Conservation (phyloP, 2,113 vertebrate genomes). For the Rhynchopsitta pachyrhyncha region DNA sequence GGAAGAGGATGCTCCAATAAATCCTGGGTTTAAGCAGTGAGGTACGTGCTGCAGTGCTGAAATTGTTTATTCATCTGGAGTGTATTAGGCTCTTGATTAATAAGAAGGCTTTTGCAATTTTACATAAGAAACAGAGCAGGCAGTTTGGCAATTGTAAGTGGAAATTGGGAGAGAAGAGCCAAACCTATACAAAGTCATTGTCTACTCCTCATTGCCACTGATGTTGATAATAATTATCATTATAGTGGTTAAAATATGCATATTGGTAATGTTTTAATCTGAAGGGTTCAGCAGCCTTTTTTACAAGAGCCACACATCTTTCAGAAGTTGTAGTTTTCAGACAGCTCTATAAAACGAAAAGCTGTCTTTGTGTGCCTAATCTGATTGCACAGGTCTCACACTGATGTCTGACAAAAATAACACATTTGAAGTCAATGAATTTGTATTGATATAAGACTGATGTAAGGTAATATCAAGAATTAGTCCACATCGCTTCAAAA, state of each 20-base stretch:
- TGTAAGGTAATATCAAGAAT: neutral
- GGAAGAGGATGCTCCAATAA: constrained; percentile 73
- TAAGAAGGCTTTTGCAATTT: constrained; percentile 88
- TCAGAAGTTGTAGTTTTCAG: neutral
- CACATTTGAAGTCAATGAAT: accelerated
- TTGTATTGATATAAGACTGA: neutral
- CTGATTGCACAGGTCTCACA: neutral
- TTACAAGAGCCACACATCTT: neutral
- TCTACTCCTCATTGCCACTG: constrained; percentile 60
- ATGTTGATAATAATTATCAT: constrained; percentile 70
- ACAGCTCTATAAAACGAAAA: neutral
- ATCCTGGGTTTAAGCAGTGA: constrained; percentile 76
- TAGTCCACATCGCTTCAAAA: neutral
- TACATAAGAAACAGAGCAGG: constrained; percentile 79
- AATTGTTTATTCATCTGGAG: constrained; percentile 98
- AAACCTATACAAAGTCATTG: constrained; percentile 58
- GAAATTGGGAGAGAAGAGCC: constrained; percentile 73
- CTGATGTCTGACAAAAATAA: neutral
- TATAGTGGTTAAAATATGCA: neutral
- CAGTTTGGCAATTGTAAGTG: constrained; percentile 76
- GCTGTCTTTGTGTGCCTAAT: neutral
- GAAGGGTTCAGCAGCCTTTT: neutral
- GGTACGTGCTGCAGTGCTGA: constrained; percentile 74
- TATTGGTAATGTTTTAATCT: neutral
- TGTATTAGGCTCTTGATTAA: constrained; percentile 95